These are phyloP conservation scores for Ommatoiulus sabulosus DNA, from an alignment of 2,888 invertebrate species.

Conservation along the genomic window DNA sequence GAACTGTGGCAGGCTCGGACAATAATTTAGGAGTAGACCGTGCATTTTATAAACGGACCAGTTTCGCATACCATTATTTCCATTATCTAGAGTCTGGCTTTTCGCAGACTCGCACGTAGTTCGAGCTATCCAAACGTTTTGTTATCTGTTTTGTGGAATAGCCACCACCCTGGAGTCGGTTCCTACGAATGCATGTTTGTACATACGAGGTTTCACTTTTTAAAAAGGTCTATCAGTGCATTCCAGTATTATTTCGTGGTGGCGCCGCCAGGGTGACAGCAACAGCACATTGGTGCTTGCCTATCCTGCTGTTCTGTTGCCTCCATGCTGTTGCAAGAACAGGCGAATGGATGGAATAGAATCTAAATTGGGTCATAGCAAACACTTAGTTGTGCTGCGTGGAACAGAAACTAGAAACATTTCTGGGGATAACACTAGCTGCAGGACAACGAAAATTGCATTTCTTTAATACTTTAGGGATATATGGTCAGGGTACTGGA, in stretches of 20 bases:
- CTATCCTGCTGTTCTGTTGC: neutral
- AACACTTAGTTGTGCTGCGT: neutral
- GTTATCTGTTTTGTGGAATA: constrained; percentile 30
- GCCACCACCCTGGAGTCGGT: neutral
- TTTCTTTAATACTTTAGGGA: too few species aligned
- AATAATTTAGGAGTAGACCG: neutral
- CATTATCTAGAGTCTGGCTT: neutral
- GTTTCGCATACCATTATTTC: neutral
- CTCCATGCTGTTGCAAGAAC: neutral
- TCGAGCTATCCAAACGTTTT: neutral
- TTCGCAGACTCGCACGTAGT: neutral
- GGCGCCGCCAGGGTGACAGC: neutral
- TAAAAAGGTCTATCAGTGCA: constrained; percentile 41
- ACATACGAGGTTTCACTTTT: constrained; percentile 36
- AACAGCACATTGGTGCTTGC: neutral
- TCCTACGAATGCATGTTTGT: constrained; percentile 37
- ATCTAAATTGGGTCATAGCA: neutral
- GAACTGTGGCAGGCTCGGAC: neutral
- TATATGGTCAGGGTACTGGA: too few species aligned
- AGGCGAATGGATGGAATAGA: neutral
- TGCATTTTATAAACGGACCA: neutral
- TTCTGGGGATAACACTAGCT: too few species aligned
- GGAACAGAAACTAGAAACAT: too few species aligned
- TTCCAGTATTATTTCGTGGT: constrained; percentile 28
- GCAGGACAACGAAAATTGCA: too few species aligned